Percentiles rank a stretch among this genome's conserved stretches.
These are phyloP conservation scores for Triops longicaudatus DNA, from an alignment of 1,140 invertebrate genomes.

Conservation along the genomic window DNA sequence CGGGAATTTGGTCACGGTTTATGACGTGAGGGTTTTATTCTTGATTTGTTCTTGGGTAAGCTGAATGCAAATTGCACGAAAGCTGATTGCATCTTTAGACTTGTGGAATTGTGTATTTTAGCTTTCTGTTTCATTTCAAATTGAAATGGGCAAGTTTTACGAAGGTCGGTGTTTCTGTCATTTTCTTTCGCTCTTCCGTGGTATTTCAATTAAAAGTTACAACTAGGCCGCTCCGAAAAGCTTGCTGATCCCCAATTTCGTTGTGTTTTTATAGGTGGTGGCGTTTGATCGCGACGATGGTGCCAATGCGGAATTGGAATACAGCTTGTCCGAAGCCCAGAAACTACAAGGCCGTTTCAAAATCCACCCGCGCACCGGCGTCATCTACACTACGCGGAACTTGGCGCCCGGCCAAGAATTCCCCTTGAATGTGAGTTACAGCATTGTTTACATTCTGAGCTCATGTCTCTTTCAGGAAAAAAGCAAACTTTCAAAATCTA, in stretches of 20 bases:
- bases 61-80: too few relatives aligned
- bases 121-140: too few relatives aligned
- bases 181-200: background rate
- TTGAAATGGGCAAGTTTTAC: too few relatives aligned
- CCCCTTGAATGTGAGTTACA: constrained; percentile 60
- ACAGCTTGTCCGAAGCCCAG: constrained; percentile 62
- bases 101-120: too few relatives aligned
- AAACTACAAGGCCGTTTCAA: constrained; percentile 59
- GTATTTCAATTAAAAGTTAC: background rate
- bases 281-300: constrained; percentile 76
- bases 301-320: constrained; percentile 67
- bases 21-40: too few relatives aligned
- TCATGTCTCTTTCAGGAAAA: background rate
- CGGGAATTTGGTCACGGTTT: too few relatives aligned
- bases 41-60: too few relatives aligned
- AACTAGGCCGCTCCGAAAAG: background rate
- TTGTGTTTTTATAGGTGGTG: constrained; percentile 53
- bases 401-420: constrained; percentile 65
- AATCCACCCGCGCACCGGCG: constrained; percentile 68
- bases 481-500: background rate
- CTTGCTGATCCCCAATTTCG: background rate
- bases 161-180: too few relatives aligned
- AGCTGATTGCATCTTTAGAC: too few relatives aligned
- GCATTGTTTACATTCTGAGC: background rate
- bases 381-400: constrained; percentile 59